Conservation (phyloP, 2,113 vertebrate genomes). For the Tapirus terrestris region DNA sequence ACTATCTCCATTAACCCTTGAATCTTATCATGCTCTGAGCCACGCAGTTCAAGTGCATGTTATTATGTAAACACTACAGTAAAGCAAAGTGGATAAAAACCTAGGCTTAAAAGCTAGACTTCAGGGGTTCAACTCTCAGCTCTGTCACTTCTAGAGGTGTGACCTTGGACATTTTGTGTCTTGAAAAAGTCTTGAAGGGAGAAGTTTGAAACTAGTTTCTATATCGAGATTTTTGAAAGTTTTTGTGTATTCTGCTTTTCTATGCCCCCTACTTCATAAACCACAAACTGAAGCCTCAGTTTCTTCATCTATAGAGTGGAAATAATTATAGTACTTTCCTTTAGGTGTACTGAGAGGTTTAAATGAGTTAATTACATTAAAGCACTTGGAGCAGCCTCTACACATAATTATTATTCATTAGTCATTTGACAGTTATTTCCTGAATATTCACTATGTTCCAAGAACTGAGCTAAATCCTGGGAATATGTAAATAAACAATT, state of each 20-base stretch:
- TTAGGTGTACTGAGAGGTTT: background rate
- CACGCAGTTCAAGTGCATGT: background rate
- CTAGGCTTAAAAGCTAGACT: background rate
- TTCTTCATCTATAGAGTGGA: background rate
- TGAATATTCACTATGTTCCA: conserved; percentile 15
- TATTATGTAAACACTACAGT: background rate
- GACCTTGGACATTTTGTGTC: background rate
- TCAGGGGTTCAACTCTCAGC: background rate
- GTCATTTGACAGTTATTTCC: conserved; percentile 22
- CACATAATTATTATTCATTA: background rate
- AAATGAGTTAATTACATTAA: conserved; percentile 3
- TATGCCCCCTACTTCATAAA: background rate
- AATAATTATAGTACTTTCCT: background rate
- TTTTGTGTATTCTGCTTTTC: background rate
- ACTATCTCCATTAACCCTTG: background rate
- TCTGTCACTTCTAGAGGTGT: background rate
- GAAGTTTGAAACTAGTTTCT: background rate
- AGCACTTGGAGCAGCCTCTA: background rate
- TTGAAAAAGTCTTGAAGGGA: background rate
- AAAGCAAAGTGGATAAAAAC: background rate
- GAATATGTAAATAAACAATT: conserved; percentile 54
- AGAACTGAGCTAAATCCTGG: conserved; percentile 32
- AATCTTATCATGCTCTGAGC: background rate
- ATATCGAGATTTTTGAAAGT: background rate
- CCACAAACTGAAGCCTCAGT: background rate